phyloP scores from a whole-genome alignment of 2,797 vertebrate species.

The Heterohyrax brucei region DNA sequence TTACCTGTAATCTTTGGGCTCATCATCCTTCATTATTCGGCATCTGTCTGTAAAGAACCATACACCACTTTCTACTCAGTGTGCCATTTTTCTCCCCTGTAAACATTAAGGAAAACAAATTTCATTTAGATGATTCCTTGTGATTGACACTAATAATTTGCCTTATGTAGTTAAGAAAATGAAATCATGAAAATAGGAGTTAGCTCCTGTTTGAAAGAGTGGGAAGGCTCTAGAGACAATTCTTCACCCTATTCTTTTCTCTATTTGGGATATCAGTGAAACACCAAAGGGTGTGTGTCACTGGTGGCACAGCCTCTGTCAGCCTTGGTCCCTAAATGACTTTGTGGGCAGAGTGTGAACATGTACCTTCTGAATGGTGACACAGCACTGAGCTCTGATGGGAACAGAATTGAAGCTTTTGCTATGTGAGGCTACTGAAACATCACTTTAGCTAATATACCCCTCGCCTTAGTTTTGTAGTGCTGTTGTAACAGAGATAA shows the following conservation, averaged over 20 bases:
- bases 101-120: slow-evolving; percentile 22
- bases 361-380: too few relatives aligned
- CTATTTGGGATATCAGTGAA: not conserved
- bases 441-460: not conserved
- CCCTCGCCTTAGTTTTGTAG: too few relatives aligned
- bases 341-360: not conserved
- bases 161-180: not conserved
- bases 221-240: not conserved
- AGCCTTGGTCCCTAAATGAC: not conserved
- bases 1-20: not conserved
- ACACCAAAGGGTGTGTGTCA: not conserved
- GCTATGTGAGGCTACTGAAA: not conserved
- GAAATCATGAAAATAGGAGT: slow-evolving; percentile 5
- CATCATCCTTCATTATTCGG: not conserved
- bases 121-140: slow-evolving; percentile 19
- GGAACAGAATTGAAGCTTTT: not conserved
- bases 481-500: too few relatives aligned
- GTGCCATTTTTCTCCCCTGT: not conserved
- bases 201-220: not conserved
- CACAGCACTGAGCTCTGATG: not conserved
- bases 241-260: not conserved
- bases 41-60: not conserved
- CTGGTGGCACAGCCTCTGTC: not conserved
- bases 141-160: slow-evolving; percentile 41
- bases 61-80: not conserved